phyloP scores from a whole-genome alignment of 2,888 invertebrate genomes.

The Chrysolina haemoptera region DNA sequence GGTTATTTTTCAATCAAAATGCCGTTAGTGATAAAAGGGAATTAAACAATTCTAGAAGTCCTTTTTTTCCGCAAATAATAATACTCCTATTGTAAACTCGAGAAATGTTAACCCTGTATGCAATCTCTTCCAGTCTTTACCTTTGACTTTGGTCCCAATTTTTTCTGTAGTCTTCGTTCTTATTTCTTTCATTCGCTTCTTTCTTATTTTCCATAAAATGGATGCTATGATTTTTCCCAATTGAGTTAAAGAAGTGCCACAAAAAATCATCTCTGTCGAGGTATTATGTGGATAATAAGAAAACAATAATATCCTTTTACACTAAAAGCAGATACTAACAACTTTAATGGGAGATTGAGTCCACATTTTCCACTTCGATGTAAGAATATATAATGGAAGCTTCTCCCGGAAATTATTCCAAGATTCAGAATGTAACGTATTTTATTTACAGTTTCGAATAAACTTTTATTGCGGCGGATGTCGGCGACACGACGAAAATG shows the following conservation, averaged over 20 bases:
- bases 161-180: too few species aligned
- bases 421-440: conserved; percentile 1
- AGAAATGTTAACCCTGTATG: too few species aligned
- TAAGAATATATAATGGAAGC: conserved; percentile 2
- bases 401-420: conserved; percentile 1
- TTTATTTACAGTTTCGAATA: conserved; percentile 8
- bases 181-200: too few species aligned
- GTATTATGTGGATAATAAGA: neutral
- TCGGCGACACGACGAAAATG: neutral
- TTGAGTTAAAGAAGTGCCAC: neutral
- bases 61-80: too few species aligned
- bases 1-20: too few species aligned
- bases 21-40: too few species aligned
- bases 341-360: neutral
- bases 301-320: neutral
- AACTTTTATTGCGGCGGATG: conserved; percentile 16
- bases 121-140: too few species aligned
- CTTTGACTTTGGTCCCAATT: too few species aligned
- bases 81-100: too few species aligned
- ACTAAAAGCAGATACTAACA: neutral
- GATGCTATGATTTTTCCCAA: neutral
- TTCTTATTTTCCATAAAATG: too few species aligned
- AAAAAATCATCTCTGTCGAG: neutral
- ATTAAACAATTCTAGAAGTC: too few species aligned
- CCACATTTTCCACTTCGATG: neutral